Evolutionary conservation across 2,113 vertebrate genomes (phyloP).

Genomic region (Haemorhous mexicanus): DNA sequence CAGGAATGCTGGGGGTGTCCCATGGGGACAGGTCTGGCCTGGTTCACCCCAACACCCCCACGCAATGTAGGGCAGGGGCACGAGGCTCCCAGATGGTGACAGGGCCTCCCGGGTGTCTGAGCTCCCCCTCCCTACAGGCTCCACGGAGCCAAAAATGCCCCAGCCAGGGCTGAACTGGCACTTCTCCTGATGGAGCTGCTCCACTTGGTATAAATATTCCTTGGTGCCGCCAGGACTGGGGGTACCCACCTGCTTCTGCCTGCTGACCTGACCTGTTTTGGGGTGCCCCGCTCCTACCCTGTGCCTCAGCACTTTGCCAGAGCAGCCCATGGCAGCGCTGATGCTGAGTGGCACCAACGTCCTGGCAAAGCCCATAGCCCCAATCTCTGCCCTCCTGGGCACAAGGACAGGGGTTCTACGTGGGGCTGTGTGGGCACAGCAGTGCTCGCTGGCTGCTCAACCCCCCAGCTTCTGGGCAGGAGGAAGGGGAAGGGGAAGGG

Average conservation of each 20-base stretch:
- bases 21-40: background rate
- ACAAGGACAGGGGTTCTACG: accelerated
- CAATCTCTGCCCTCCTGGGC: background rate
- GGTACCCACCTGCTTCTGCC: background rate
- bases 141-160: background rate
- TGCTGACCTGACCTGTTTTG: background rate
- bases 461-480: background rate
- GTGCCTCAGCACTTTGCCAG: background rate
- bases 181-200: slow-evolving; percentile 34
- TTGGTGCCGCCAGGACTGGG: accelerated
- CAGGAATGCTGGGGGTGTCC: accelerated
- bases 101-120: accelerated
- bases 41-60: background rate
- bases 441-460: accelerated
- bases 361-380: background rate
- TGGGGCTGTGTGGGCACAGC: background rate
- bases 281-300: background rate
- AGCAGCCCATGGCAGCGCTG: accelerated
- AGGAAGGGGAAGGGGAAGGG: background rate
- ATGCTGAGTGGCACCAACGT: background rate
- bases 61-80: background rate
- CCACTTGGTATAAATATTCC: slow-evolving; percentile 20
- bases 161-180: accelerated
- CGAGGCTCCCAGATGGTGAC: accelerated
- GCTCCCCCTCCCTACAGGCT: background rate